A percentile compares a stretch with the other conserved stretches of the same genome.
Conservation (phyloP, 2,888 invertebrate species). For the Tribolium freemani region DNA sequence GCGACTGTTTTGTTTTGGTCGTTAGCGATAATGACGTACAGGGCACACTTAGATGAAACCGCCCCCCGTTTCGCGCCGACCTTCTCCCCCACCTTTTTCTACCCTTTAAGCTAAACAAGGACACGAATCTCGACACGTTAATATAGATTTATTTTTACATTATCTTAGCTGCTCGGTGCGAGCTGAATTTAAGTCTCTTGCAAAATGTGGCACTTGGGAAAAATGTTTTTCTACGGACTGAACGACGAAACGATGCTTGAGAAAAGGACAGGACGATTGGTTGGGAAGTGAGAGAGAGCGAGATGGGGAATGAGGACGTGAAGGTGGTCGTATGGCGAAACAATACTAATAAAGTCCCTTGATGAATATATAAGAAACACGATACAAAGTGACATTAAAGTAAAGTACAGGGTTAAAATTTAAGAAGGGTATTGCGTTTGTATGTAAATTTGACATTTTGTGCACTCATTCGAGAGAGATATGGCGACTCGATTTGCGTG, state of each 20-base stretch:
- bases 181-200: constrained; percentile 61
- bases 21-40: constrained; percentile 66
- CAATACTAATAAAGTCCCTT: constrained; percentile 66
- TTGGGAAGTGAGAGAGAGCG: neutral
- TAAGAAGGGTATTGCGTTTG: constrained; percentile 65
- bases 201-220: constrained; percentile 65
- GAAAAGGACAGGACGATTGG: constrained; percentile 14
- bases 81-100: constrained; percentile 37
- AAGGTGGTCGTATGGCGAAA: constrained; percentile 39
- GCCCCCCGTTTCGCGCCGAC: constrained; percentile 43
- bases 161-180: constrained; percentile 59
- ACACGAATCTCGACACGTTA: constrained; percentile 46
- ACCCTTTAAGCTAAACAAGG: constrained; percentile 30
- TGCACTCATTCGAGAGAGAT: constrained; percentile 13
- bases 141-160: constrained; percentile 60
- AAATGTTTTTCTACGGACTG: constrained; percentile 56
- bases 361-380: constrained; percentile 67
- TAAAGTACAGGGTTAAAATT: constrained; percentile 64
- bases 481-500: constrained; percentile 20
- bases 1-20: constrained; percentile 65
- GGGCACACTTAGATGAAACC: constrained; percentile 57
- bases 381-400: constrained; percentile 67
- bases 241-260: constrained; percentile 21
- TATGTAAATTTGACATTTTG: constrained; percentile 58
- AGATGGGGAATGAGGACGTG: constrained; percentile 18